These are phyloP conservation scores for Nothoprocta perdicaria DNA, from an alignment of 2,113 vertebrate species.

Conservation along the genomic window DNA sequence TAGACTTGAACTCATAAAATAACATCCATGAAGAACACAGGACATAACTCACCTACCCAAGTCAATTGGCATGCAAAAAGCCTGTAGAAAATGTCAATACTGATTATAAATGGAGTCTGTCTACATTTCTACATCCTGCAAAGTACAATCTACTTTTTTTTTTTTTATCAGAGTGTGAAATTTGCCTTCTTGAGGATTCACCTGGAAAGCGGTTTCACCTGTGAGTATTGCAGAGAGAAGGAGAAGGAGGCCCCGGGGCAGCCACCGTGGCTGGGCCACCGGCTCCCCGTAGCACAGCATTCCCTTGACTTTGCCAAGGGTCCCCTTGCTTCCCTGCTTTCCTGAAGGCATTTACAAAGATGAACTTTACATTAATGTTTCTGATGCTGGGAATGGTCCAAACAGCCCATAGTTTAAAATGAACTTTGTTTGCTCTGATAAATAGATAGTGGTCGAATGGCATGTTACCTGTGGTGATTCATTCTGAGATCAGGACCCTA, in stretches of 20 bases:
- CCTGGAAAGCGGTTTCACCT: neutral
- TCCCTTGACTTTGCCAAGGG: neutral
- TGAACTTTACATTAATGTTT: neutral
- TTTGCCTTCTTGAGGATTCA: neutral
- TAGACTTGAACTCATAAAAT: neutral
- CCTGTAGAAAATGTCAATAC: neutral
- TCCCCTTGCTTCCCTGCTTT: neutral
- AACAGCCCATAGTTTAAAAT: accelerated
- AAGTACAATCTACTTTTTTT: neutral
- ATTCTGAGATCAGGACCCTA: neutral
- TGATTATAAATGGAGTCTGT: neutral
- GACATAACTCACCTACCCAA: neutral
- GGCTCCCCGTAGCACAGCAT: neutral
- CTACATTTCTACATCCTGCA: neutral
- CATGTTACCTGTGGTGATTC: accelerated
- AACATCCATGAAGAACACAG: neutral
- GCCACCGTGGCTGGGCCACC: neutral
- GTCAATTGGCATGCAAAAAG: neutral
- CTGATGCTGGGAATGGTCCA: neutral
- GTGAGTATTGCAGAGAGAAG: neutral
- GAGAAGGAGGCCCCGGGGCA: accelerated
- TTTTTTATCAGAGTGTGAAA: neutral
- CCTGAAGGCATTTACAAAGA: neutral
- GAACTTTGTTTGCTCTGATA: neutral
- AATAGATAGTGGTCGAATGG: neutral